Conservation (phyloP, 2,888 invertebrate species). For the Zaprionus lineosus region DNA sequence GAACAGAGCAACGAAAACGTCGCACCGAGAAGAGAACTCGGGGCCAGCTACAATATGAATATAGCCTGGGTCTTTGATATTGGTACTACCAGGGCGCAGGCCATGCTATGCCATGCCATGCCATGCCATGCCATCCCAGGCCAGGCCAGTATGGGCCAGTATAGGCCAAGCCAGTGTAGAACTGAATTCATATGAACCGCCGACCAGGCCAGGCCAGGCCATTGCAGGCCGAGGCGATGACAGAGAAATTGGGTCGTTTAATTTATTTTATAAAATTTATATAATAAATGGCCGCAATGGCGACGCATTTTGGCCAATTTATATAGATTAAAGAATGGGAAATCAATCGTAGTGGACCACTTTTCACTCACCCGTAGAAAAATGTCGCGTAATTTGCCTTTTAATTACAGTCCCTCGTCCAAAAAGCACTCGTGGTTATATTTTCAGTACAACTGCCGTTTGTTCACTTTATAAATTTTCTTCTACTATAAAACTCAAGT, state of each 20-base stretch:
- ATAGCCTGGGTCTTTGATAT: too few species aligned
- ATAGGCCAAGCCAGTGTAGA: background rate
- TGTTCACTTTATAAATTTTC: conserved; percentile 79
- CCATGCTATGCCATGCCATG: too few species aligned
- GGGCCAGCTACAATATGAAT: too few species aligned
- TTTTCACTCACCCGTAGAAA: conserved; percentile 79
- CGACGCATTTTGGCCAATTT: conserved; percentile 54
- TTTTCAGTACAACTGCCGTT: conserved; percentile 52
- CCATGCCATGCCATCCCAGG: too few species aligned
- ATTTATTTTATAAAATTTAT: conserved; percentile 75
- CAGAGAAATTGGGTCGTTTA: conserved; percentile 72
- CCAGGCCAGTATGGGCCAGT: too few species aligned
- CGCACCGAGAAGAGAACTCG: conserved; percentile 15
- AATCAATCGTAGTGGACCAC: conserved; percentile 74
- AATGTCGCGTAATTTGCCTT: conserved; percentile 68
- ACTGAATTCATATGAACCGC: too few species aligned
- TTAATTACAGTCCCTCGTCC: conserved; percentile 63
- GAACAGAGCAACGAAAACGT: conserved; percentile 17
- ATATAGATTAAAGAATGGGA: conserved; percentile 53
- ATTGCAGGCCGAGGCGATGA: background rate
- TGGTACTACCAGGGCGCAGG: too few species aligned
- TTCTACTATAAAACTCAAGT: conserved; percentile 73
- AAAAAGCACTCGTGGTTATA: conserved; percentile 39
- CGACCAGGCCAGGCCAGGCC: conserved; percentile 9
- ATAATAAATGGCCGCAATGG: conserved; percentile 77